phyloP scores from a whole-genome alignment of 1,140 invertebrate species.

The Lordiphosa mommai region DNA sequence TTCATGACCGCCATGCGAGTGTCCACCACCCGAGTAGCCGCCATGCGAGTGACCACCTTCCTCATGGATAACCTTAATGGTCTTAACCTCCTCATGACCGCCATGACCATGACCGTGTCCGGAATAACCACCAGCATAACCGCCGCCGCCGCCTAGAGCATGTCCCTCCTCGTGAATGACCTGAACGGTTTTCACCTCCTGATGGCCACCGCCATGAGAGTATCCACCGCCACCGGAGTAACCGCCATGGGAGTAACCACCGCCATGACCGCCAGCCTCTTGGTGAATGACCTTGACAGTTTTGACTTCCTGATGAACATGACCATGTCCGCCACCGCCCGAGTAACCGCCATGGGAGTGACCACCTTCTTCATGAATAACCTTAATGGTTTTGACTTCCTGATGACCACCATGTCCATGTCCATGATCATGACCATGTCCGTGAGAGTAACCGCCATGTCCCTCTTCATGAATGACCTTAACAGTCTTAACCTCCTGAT shows the following conservation, averaged over 20 bases:
- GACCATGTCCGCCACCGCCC: slow-evolving; percentile 18
- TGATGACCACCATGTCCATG: slow-evolving; percentile 24
- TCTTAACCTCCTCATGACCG: slow-evolving; percentile 53
- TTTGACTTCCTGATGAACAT: slow-evolving; percentile 49
- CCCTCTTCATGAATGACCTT: slow-evolving; percentile 61
- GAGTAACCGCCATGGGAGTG: slow-evolving; percentile 11
- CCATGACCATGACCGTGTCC: slow-evolving; percentile 40
- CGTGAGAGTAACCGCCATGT: slow-evolving; percentile 37
- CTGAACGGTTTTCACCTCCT: slow-evolving; percentile 56
- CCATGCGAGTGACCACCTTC: slow-evolving; percentile 41
- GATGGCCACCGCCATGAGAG: slow-evolving; percentile 25
- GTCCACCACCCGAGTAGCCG: slow-evolving; percentile 11
- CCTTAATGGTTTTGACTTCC: slow-evolving; percentile 64
- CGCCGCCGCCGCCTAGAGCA: slow-evolving; percentile 34
- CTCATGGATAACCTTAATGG: slow-evolving; percentile 68
- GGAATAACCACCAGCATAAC: slow-evolving; percentile 35
- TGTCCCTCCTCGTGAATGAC: slow-evolving; percentile 54
- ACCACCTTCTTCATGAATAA: slow-evolving; percentile 60
- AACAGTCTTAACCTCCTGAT: slow-evolving; percentile 53
- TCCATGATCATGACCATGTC: slow-evolving; percentile 37
- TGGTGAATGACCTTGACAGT: slow-evolving; percentile 59
- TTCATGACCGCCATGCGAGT: slow-evolving; percentile 20
- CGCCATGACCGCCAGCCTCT: slow-evolving; percentile 31
- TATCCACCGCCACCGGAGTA: slow-evolving; percentile 15
- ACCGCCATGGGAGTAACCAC: slow-evolving; percentile 8